Conservation (phyloP, 2,888 invertebrate genomes). For the Hydropsyche betteni region DNA sequence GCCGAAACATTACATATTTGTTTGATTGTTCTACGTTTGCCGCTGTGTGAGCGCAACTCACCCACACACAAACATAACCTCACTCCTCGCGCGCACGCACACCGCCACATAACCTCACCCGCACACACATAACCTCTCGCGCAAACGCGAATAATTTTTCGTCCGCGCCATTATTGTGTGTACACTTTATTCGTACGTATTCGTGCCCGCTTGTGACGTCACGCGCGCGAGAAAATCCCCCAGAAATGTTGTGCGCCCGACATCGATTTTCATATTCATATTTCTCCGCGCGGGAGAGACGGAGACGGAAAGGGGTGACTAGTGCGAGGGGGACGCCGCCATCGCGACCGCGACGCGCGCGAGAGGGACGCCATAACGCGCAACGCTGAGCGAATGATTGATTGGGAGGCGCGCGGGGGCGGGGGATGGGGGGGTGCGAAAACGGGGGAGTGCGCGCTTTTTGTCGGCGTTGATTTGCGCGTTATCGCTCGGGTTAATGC, state of each 20-base stretch:
- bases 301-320: background rate
- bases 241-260: slow-evolving; percentile 24
- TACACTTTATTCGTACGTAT: no score
- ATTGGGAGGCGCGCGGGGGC: background rate
- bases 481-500: background rate
- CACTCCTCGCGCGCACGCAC: no score
- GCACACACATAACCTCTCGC: no score
- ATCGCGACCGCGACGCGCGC: background rate
- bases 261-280: slow-evolving; percentile 33
- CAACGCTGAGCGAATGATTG: slow-evolving; percentile 23
- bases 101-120: no score
- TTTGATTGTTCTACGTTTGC: background rate
- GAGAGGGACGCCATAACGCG: slow-evolving; percentile 11
- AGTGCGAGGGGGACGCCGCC: background rate
- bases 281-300: background rate
- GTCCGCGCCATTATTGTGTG: no score
- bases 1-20: background rate
- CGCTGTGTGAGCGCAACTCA: background rate
- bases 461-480: slow-evolving; percentile 6
- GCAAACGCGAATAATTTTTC: no score
- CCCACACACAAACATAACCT: no score
- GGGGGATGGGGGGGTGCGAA: background rate
- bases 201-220: slow-evolving; percentile 7
- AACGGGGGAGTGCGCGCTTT: background rate
- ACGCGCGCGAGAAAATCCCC: slow-evolving; percentile 21